Evolutionary conservation across 2,113 vertebrate species (phyloP).

Genomic region (Pedionomus torquatus): DNA sequence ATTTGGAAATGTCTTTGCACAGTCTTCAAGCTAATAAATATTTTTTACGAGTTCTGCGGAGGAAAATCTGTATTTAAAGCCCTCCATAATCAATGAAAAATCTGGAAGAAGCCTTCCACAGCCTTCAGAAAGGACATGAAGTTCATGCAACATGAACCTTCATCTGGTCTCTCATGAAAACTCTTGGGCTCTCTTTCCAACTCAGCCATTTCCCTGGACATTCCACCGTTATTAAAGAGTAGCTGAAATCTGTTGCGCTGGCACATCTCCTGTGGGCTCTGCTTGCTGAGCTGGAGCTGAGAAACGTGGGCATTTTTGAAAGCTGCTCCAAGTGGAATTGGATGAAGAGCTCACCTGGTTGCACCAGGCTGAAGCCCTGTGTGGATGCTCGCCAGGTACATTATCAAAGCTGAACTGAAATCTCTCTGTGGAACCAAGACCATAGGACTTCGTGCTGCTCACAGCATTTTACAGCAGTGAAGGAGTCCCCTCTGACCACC

Average conservation of each 20-base stretch:
- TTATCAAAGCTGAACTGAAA: background rate
- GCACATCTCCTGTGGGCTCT: fast-evolving
- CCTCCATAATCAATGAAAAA: background rate
- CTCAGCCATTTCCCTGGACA: background rate
- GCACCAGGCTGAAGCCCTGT: background rate
- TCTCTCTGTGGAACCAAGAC: background rate
- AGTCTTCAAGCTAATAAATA: background rate
- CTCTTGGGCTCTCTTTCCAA: background rate
- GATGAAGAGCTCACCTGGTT: background rate
- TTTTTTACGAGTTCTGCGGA: background rate
- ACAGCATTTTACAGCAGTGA: background rate
- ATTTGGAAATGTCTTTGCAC: background rate
- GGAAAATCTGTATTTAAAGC: background rate
- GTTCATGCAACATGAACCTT: background rate
- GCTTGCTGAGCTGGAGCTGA: background rate
- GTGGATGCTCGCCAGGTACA: background rate
- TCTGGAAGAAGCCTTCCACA: background rate
- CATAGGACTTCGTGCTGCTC: background rate
- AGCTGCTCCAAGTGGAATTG: background rate
- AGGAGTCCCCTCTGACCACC: background rate
- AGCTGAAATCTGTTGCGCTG: background rate
- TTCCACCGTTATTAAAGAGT: background rate
- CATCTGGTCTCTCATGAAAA: background rate
- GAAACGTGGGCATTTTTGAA: background rate
- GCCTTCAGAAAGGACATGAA: background rate